A percentile compares a stretch with the other conserved stretches of the same genome.
Conservation (phyloP, 2,113 vertebrate genomes). For the Felis catus region F.catus_Fca126_mat1.0 CM031414.1:7440001-7440500, state of each 20-base stretch:
- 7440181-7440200: neutral
- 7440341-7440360: neutral
- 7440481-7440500: neutral
- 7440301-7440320: neutral
- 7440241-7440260: neutral
- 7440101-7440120: neutral
- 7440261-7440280: neutral
- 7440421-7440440: neutral
- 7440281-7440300: neutral
- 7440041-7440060: no score
- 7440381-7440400: neutral
- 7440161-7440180: neutral
- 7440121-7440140: neutral
- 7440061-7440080: neutral
- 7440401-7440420: neutral
- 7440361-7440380: neutral
- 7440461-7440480: neutral
- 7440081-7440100: neutral
- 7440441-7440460: neutral
- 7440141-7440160: neutral
- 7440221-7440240: neutral
- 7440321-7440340: neutral
- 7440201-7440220: neutral
- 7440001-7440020: neutral
- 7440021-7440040: neutral